Base-by-base conservation (phyloP, 1,140 invertebrate genomes). In the Drosophila arizonae region DNA sequence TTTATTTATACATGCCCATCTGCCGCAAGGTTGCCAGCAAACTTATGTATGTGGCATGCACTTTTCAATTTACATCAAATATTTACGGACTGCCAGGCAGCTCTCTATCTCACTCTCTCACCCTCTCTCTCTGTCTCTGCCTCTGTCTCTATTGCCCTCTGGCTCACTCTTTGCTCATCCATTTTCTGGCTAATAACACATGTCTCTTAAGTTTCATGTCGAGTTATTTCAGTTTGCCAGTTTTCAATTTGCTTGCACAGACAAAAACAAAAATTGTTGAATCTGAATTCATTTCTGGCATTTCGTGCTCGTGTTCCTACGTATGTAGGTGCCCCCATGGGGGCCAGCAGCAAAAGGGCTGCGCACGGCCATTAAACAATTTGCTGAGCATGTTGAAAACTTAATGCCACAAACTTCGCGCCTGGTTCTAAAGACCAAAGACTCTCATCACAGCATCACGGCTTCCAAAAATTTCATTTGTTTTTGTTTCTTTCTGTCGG, bases 201-300 rank as follows among this genome's bases (percentile, higher is more conserved):
- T 82, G 79, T 82, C 81, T 57, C 60, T 56, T 64, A 77, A 81
- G 72, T 81, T 79, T 67, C 65, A 79, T 68, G 30, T 70, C 66
- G 63, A 72, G 73, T 82, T 82, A 79, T 72, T 79, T 51, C 51
- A 62, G 61, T 76, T 73, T 76, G 78, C 70, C 80, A 57, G 73
- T 69, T 73, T 81, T 82, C 73, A 84, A 76, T 79, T 79, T 82
- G 81, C 72, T 66, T 52, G 58, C 50, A 62, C 15, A 30, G 15
- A 62, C 28, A 58, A 55, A 67, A 84, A 68, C 11, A 26, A 52
- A 52, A 33, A 46, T 24, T 24, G 15, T 17, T 4, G 43, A 15
- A 46, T 4, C 43, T 15, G 15, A 46, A 46, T 76, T 64, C 63
- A 55, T 63, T 66, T 57, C 48, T 55, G 66, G 52, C 63, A 66